Conservation (phyloP, 2,113 vertebrate species). For the Sinocyclocheilus maitianheensis region DNA sequence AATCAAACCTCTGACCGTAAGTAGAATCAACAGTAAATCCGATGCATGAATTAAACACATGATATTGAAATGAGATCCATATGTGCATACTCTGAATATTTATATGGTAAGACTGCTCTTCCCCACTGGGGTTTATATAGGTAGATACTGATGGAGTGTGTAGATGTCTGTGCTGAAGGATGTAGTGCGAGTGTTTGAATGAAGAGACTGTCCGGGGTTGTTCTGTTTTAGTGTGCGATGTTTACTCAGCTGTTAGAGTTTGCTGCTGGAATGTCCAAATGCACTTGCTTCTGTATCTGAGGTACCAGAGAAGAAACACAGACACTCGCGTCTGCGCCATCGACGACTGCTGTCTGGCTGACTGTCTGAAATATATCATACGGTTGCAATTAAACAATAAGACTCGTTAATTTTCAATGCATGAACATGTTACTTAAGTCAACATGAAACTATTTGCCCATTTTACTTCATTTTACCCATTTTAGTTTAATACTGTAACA, state of each 20-base stretch:
- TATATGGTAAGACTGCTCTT: neutral
- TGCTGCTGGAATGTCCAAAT: conserved; percentile 72
- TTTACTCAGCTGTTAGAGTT: conserved; percentile 87
- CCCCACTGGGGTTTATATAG: neutral
- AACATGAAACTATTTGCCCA: neutral
- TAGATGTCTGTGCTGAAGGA: neutral
- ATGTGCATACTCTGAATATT: neutral
- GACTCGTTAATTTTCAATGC: neutral
- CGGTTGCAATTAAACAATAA: neutral
- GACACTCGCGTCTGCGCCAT: conserved; percentile 57
- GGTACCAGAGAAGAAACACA: conserved; percentile 70
- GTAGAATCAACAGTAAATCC: neutral
- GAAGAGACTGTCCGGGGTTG: conserved; percentile 64
- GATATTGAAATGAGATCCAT: neutral
- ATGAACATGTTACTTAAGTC: neutral
- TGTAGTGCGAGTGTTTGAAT: conserved; percentile 7
- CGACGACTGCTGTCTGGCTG: too few relatives aligned
- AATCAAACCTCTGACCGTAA: neutral
- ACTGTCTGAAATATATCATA: neutral
- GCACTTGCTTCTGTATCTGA: conserved; percentile 71
- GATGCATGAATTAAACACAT: neutral
- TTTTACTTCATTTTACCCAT: neutral
- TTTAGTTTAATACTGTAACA: neutral
- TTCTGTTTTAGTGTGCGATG: conserved; percentile 66
- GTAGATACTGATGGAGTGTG: conserved; percentile 22